Base-by-base conservation (phyloP, 2,113 vertebrate genomes). In the Nothocercus julius region DNA sequence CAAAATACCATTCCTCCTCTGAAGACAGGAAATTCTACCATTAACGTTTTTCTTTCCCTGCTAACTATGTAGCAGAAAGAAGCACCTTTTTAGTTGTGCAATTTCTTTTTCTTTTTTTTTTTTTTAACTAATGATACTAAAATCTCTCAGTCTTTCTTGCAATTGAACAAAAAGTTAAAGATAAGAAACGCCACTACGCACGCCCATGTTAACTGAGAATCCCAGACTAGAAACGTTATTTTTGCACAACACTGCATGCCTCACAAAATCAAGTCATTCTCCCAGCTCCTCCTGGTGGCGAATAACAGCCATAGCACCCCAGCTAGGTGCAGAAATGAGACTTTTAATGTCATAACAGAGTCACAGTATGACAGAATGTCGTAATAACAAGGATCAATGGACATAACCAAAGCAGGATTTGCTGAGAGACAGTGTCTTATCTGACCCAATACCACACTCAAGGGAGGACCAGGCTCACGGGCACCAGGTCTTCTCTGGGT, bases 211-310 rank as follows among this genome's bases (percentile, higher is more conserved):
- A 47, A 77, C 24, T 2, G 21, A 34, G 36, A 75, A 77, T 22
- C 56, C 68, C 24, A 5, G 8, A 13, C 32, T 16, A 0, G 36
- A 16, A 91, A 30, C 10, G 40, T 19, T 82, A 58, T 30, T 64
- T 18, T 9, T 78, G 30, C 7, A 0, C 1, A 0, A 7, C 11
- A 3, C 0, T 6, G 25, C n/a, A 24, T 21, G 3, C 11, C 6
- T 53, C 40, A 34, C 20, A 1, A 11, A 7, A 28, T 17, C 8
- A 62, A 36, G n/a, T 6, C 30, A 9, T 54, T 89, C 90, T 82
- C 90, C 62, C 42, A 59, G 80, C 92, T 82, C 96, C 93, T 73
- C 95, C 96, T 67, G 49, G 59, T 53, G 94, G 93, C 78, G 66
- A 63, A 18, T 5, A 4, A 18, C 0, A 7, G n/a, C 42, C 67